These are phyloP conservation scores for Poliocrania exsul DNA, from an alignment of 2,797 vertebrate species.

Conservation along the genomic window DNA sequence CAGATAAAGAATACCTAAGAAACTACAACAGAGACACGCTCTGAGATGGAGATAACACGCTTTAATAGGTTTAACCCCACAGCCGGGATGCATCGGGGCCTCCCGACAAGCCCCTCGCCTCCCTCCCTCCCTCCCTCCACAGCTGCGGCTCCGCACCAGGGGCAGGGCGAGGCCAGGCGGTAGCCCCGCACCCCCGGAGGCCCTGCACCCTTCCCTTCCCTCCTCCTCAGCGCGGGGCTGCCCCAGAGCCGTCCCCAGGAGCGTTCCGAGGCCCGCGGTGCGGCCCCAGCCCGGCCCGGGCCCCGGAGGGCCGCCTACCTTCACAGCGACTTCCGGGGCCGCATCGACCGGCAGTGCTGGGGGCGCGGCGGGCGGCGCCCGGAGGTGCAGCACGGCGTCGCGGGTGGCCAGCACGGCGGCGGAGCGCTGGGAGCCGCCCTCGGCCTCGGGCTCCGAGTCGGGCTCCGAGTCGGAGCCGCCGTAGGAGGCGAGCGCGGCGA, in stretches of 20 bases:
- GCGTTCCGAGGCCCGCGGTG: neutral
- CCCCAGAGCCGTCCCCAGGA: neutral
- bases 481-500: constrained; percentile 87
- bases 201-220: no score
- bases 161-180: neutral
- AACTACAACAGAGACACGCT: neutral
- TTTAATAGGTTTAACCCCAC: neutral
- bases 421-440: constrained; percentile 43
- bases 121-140: no score
- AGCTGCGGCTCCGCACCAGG: neutral
- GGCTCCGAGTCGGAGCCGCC: constrained; percentile 89
- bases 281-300: neutral
- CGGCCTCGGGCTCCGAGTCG: constrained; percentile 87
- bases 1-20: fast-evolving
- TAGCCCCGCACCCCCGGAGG: fast-evolving
- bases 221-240: no score
- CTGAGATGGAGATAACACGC: fast-evolving
- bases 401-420: constrained; percentile 33
- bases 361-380: constrained; percentile 72
- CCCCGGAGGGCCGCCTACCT: constrained; percentile 78
- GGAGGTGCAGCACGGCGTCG: constrained; percentile 72
- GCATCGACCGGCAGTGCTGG: constrained; percentile 81
- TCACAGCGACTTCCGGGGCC: constrained; percentile 94
- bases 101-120: no score
- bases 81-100: fast-evolving